Conservation (phyloP, 2,797 vertebrate species). For the Acanthis flammea region DNA sequence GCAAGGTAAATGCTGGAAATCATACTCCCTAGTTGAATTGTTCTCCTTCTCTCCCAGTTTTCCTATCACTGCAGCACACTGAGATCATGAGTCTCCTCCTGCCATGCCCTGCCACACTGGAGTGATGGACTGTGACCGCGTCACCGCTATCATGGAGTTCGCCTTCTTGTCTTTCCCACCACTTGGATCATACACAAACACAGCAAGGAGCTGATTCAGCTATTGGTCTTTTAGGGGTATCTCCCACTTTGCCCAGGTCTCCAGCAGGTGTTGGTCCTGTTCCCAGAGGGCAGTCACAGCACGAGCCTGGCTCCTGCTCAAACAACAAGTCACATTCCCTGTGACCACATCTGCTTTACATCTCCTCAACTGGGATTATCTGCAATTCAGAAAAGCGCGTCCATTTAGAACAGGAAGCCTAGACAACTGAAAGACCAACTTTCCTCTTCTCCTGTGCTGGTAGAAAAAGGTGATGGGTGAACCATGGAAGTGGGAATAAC, state of each 20-base stretch:
- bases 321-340: neutral
- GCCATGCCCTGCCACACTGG: neutral
- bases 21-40: neutral
- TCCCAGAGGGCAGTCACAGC: neutral
- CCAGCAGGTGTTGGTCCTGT: neutral
- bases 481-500: neutral
- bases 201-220: neutral
- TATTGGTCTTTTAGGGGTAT: neutral
- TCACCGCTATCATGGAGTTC: neutral
- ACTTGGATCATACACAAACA: neutral
- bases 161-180: neutral
- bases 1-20: neutral
- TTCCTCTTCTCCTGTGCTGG: neutral
- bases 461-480: neutral
- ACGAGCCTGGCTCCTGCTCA: neutral
- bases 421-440: neutral
- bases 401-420: neutral
- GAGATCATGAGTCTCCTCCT: neutral
- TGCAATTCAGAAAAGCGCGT: neutral
- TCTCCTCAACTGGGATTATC: neutral
- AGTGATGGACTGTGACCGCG: neutral
- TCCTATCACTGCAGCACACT: neutral
- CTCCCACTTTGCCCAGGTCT: neutral
- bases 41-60: neutral
- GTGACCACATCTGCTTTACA: neutral